A percentile compares a stretch with the other conserved stretches of the same genome.
Evolutionary conservation across 2,888 invertebrate genomes (phyloP).

Genomic region (Agriopis aurantiaria): DNA sequence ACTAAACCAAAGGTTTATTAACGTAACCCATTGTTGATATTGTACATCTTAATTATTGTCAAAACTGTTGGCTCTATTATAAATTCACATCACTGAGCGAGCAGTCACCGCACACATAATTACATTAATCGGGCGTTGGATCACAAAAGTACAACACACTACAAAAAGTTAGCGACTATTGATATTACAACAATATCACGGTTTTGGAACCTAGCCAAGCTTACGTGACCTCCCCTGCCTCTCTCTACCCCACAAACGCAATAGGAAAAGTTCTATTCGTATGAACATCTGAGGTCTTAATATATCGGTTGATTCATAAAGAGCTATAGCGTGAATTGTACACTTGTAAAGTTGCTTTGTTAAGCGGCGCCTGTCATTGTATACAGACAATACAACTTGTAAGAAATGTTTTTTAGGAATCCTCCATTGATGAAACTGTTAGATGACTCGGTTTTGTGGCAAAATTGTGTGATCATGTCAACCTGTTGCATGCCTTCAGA

Average conservation of each 20-base stretch:
- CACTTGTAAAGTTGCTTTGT: conserved; percentile 84
- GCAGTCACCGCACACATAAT: conserved; percentile 71
- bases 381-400: conserved; percentile 83
- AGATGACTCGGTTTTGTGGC: conserved; percentile 77
- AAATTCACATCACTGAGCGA: conserved; percentile 40
- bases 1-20: conserved; percentile 9
- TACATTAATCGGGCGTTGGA: conserved; percentile 74
- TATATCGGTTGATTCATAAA: conserved; percentile 79
- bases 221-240: conserved; percentile 61
- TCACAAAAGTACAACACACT: conserved; percentile 76
- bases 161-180: conserved; percentile 83
- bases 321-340: conserved; percentile 84
- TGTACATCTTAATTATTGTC: conserved; percentile 31
- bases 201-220: conserved; percentile 79
- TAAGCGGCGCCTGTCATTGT: conserved; percentile 83
- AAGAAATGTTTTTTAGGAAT: conserved; percentile 85
- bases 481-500: conserved; percentile 73
- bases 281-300: conserved; percentile 66
- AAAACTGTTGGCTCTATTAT: conserved; percentile 25
- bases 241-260: conserved; percentile 51
- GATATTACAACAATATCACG: conserved; percentile 83
- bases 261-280: conserved; percentile 54
- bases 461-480: conserved; percentile 73
- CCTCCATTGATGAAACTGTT: conserved; percentile 81
- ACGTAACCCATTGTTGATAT: conserved; percentile 8